Conservation (phyloP, 2,113 vertebrate genomes). For the Nothocercus julius region DNA sequence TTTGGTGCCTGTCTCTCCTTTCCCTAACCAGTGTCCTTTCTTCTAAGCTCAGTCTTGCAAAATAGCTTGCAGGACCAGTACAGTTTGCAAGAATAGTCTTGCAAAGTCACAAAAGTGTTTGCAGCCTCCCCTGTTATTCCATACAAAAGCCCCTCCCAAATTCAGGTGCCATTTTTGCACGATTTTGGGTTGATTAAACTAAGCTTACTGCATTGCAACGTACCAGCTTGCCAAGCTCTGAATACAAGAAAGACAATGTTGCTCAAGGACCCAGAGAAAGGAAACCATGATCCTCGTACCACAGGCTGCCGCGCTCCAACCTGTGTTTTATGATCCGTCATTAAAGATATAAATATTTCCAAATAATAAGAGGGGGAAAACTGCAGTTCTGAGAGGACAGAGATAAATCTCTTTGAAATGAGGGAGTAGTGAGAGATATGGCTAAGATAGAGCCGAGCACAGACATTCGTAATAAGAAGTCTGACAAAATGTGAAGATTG, state of each 20-base stretch:
- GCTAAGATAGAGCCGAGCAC: background rate
- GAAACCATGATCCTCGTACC: background rate
- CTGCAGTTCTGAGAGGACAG: background rate
- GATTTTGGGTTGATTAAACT: background rate
- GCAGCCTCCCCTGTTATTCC: background rate
- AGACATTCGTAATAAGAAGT: background rate
- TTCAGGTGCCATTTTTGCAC: background rate
- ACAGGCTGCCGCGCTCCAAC: background rate
- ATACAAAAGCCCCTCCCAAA: background rate
- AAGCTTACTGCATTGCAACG: slow-evolving; percentile 21
- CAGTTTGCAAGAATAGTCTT: background rate
- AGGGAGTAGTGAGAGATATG: slow-evolving; percentile 2
- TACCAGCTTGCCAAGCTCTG: slow-evolving; percentile 18
- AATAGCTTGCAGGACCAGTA: background rate
- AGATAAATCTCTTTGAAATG: slow-evolving; percentile 26
- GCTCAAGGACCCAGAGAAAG: background rate
- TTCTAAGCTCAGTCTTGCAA: background rate
- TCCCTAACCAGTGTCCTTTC: background rate
- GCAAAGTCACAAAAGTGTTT: background rate
- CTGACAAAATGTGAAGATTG: background rate
- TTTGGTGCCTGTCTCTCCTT: background rate
- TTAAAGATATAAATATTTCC: background rate
- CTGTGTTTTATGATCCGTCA: background rate
- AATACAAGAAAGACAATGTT: background rate
- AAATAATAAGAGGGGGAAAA: background rate